Evolutionary conservation across 2,888 invertebrate species (phyloP).

Genomic region (Pemphredon lugubris): DNA sequence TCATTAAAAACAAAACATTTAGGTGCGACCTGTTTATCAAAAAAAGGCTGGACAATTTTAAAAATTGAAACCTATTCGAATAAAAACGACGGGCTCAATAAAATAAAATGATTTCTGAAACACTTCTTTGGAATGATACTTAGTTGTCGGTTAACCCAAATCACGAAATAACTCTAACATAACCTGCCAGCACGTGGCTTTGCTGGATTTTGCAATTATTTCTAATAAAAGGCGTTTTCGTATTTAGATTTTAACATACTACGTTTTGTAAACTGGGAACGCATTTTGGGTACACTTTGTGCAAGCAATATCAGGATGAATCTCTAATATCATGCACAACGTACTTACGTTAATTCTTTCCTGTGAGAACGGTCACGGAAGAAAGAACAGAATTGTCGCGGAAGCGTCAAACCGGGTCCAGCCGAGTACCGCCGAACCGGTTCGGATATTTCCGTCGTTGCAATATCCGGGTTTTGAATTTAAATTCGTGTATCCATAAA

Average conservation of each 20-base stretch:
- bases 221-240: neutral
- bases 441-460: no score
- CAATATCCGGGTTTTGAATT: constrained; percentile 31
- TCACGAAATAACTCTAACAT: neutral
- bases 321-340: constrained; percentile 3
- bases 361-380: constrained; percentile 65
- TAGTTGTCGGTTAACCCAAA: no score
- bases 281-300: neutral
- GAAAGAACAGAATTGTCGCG: constrained; percentile 53
- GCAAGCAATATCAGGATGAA: neutral
- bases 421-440: constrained; percentile 6
- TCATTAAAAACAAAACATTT: no score
- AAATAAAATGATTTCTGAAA: no score
- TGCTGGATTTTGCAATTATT: neutral
- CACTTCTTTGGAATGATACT: neutral
- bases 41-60: no score
- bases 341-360: constrained; percentile 72
- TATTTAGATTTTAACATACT: neutral
- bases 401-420: neutral
- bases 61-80: neutral
- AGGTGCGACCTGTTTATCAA: no score
- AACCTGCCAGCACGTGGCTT: constrained; percentile 26
- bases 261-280: neutral
- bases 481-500: neutral
- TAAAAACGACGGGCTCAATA: no score